Percentiles rank a stretch among this genome's conserved stretches.
phyloP scores from a whole-genome alignment of 1,140 invertebrate genomes.

The Ips typographus region DNA sequence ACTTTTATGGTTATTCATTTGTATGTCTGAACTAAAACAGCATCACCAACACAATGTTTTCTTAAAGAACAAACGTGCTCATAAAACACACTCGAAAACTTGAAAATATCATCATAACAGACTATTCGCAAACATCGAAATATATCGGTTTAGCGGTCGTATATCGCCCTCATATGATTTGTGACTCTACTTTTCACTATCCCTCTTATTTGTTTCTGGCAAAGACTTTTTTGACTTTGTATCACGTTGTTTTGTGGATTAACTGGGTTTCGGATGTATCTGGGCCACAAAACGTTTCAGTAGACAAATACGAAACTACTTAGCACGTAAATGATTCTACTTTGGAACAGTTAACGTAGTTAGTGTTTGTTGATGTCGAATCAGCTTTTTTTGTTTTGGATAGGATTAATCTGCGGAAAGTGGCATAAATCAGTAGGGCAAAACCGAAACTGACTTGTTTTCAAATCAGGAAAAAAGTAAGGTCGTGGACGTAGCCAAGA shows the following conservation, averaged over 20 bases:
- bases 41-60: no score
- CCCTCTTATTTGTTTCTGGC: constrained; percentile 40
- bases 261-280: constrained; percentile 37
- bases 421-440: no score
- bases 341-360: constrained; percentile 25
- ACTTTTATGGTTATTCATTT: no score
- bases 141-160: constrained; percentile 43
- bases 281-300: constrained; percentile 17
- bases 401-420: no score
- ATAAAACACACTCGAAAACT: no score
- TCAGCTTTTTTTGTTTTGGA: no score
- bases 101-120: background rate
- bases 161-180: constrained; percentile 46
- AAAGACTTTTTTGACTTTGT: constrained; percentile 22
- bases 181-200: constrained; percentile 45
- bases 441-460: no score
- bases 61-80: no score
- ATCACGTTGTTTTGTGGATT: constrained; percentile 37
- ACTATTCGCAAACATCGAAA: constrained; percentile 42
- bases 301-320: constrained; percentile 39
- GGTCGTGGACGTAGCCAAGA: no score
- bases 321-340: constrained; percentile 28
- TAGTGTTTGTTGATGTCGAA: no score
- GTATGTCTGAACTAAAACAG: no score
- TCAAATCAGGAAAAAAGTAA: no score